phyloP scores from a whole-genome alignment of 1,140 invertebrate genomes.

The Wasmannia auropunctata region DNA sequence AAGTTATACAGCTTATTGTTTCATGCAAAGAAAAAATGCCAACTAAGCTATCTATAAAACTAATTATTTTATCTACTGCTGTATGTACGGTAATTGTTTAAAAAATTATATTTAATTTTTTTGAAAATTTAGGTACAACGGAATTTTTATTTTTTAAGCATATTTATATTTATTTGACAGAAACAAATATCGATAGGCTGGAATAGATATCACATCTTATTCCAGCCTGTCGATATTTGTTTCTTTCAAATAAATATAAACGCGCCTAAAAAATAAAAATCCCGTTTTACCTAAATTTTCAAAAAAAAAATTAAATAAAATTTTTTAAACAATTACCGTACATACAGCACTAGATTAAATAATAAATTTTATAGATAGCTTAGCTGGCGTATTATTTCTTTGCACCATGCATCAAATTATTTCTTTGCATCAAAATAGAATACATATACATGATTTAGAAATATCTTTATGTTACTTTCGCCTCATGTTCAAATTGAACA shows the following conservation, averaged over 20 bases:
- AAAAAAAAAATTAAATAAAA: not conserved
- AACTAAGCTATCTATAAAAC: not conserved
- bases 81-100: not conserved
- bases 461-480: no score
- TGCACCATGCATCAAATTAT: no score
- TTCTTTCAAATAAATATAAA: no score
- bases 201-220: no score
- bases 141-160: no score
- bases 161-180: no score
- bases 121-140: not conserved
- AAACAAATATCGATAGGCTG: not conserved
- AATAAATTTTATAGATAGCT: not conserved
- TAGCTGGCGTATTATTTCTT: not conserved
- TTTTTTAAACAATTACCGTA: not conserved
- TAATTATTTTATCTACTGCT: not conserved
- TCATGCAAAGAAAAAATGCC: not conserved
- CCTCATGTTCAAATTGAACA: no score
- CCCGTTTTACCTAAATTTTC: not conserved
- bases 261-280: no score
- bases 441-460: constrained; percentile 1
- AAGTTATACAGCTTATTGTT: not conserved
- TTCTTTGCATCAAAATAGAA: no score
- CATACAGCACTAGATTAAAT: not conserved
- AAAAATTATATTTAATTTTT: not conserved
- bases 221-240: not conserved